Base-by-base conservation (phyloP, 2,888 invertebrate species). In the Dasypogon diadema region DNA sequence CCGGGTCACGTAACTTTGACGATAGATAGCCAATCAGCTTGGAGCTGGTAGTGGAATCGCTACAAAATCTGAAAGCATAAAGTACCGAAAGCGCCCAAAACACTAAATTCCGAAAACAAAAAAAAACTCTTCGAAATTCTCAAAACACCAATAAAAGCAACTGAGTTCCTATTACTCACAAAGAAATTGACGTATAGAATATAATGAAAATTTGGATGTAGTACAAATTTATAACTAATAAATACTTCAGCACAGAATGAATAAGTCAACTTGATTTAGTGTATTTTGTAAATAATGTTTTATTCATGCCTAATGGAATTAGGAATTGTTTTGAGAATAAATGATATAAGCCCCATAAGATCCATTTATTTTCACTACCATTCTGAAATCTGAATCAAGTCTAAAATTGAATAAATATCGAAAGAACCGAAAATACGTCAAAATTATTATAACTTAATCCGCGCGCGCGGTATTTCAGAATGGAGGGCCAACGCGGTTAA, bases 271-370 rank as follows among this genome's bases (percentile, higher is more conserved):
- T 54, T 2, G 8, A 18, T 16, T 16, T n/a, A n/a, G n/a, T n/a
- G n/a, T 54, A 2, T 8, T 14, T 54, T 8, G 51, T 54, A 54
- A 54, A 51, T 51, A 16, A 3, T 51, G 18, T 51, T 51, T 18
- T 51, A 51, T 51, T 51, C 51, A 51, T 51, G 16, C 16, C 16
- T 51, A 51, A 54, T 5, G 51, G 22, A 54, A 54, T 54, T 54
- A 54, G 6, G 1, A 3, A 54, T 14, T 54, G 18, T 54, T 14
- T 54, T 54, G 51, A 54, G 51, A 12, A 54, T 8, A 54, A 12
- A 1, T 2, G n/a, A 2, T 14, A 54, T 54, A 54, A 54, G n/a
- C 51, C 18, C 16, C 51, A 54, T 54, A 1, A 14, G 51, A 18
- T 54, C 4, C 51, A 51, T 51, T 51, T 3, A 18, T 54, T 1